Base-by-base conservation (phyloP, 2,888 invertebrate genomes). In the Pollenia angustigena region DNA sequence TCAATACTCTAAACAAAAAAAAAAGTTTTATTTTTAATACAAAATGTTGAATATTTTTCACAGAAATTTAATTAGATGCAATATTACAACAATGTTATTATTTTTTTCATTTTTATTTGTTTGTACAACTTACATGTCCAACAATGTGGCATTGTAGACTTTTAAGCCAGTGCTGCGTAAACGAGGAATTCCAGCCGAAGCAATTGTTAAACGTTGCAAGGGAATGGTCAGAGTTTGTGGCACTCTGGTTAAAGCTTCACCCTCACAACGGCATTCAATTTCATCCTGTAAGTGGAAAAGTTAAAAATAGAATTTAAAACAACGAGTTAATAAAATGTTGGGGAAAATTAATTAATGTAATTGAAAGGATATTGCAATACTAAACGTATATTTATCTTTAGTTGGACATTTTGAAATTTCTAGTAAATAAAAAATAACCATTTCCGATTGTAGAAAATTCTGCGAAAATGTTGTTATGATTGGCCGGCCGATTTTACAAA, bases 221-320 rank as follows among this genome's bases (percentile, higher is more conserved):
- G 92, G 91, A 69, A 90, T 84, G 66, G 91, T 90, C 18, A 93
- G 82, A 11, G 91, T 92, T 88, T 93, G 93, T 8, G 93, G 93
- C 10, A 93, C 91, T 4, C 93, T 90, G 4, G 91, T 90, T 4
- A 93, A 87, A 0, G 91, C 91, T 75, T 91, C 91, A 0, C 93
- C 93, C 84, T 92, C 91, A 80, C 93, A 93, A n/a, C 92, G 91
- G 82, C 93, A 93, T 71, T 93, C 93, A 32, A 92, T 88, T 89
- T 92, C 93, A 88, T 90, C 90, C 93, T 93, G 85, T 23, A 81
- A 72, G n/a, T 16, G 52, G 32, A 54, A 18, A 40, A 18, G 10
- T 10, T 16, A 42, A 32, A 56, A 32, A 18, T 44, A 6, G 18
- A 6, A 46, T 11, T 11, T 18, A 18, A 46, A 64, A 1, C 18